Percentiles rank a stretch among this genome's conserved stretches.
Conservation (phyloP, 2,113 vertebrate species). For the Bubo scandiacus region DNA sequence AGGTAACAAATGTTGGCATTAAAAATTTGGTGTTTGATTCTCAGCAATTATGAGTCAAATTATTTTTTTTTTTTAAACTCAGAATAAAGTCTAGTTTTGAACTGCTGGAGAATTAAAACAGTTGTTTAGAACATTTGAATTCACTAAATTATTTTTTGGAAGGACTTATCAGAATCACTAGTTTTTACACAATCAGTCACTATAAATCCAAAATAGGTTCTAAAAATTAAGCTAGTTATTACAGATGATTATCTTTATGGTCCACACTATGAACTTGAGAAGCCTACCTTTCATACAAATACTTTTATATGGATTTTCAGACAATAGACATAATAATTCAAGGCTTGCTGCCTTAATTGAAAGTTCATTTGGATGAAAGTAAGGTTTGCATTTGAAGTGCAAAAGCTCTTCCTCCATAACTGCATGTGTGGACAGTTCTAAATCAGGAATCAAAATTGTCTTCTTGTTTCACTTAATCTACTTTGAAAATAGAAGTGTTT, state of each 20-base stretch:
- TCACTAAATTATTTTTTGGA: background rate
- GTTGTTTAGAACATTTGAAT: background rate
- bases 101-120: background rate
- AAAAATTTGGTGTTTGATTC: background rate
- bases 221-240: background rate
- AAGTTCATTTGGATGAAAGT: conserved; percentile 31
- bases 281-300: background rate
- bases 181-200: background rate
- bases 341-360: background rate
- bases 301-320: background rate
- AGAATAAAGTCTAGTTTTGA: background rate
- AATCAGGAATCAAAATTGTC: conserved; percentile 1
- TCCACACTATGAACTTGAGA: background rate
- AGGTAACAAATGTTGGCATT: background rate
- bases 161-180: background rate
- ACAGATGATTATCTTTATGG: background rate
- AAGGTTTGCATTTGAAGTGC: conserved; percentile 27
- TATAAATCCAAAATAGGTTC: background rate
- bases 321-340: background rate
- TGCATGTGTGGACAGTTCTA: conserved; percentile 2
- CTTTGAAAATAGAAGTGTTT: conserved; percentile 38
- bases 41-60: background rate
- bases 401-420: background rate
- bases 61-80: background rate
- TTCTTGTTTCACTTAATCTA: conserved; percentile 39